Conservation (phyloP, 2,888 invertebrate genomes). For the Hanleya hanleyi region DNA sequence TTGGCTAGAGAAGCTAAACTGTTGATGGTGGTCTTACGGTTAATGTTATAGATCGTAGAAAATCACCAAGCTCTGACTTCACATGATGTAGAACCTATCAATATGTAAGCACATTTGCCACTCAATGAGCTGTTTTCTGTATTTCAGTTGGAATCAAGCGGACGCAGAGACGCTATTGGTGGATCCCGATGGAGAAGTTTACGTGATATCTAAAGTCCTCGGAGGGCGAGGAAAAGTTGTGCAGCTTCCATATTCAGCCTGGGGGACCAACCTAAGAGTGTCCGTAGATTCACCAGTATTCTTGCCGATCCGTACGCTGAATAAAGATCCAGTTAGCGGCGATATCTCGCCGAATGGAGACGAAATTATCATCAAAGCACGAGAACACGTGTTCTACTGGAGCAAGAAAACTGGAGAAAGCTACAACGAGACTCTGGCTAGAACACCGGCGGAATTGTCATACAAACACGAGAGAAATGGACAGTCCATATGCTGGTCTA, state of each 20-base stretch:
- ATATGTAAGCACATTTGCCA: too few species aligned
- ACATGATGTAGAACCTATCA: too few species aligned
- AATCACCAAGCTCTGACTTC: too few species aligned
- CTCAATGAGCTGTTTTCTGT: too few species aligned
- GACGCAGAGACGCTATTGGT: constrained; percentile 45
- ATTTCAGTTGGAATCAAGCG: constrained; percentile 40
- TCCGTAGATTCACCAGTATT: not conserved
- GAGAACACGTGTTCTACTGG: constrained; percentile 30
- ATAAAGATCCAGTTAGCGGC: constrained; percentile 29
- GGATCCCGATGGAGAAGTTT: constrained; percentile 39
- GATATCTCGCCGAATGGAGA: constrained; percentile 33
- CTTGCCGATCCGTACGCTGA: not conserved
- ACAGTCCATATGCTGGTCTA: constrained; percentile 22
- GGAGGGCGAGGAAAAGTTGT: constrained; percentile 32
- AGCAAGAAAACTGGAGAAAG: constrained; percentile 9
- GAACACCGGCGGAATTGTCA: not conserved
- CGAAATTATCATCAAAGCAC: constrained; percentile 28
- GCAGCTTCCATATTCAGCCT: constrained; percentile 33
- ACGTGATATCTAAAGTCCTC: constrained; percentile 38
- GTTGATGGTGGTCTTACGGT: too few species aligned
- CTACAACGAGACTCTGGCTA: not conserved
- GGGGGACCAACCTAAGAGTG: constrained; percentile 24
- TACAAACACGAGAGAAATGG: constrained; percentile 8
- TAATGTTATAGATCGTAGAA: too few species aligned
- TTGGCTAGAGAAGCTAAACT: too few species aligned